phyloP scores from a whole-genome alignment of 2,888 invertebrate species.

The Cryptocephalus primarius region DNA sequence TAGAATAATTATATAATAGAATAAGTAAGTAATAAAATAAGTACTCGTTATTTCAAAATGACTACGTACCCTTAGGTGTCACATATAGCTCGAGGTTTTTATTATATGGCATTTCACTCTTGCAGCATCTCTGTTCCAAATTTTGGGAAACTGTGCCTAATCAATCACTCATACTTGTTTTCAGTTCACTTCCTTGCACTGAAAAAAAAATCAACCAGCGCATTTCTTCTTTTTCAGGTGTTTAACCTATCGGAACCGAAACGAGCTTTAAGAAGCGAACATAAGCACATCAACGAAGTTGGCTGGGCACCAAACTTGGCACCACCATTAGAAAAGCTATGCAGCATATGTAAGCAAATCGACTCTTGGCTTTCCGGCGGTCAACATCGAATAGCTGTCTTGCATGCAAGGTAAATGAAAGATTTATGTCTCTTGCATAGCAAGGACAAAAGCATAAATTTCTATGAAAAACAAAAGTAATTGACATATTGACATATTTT shows the following conservation, averaged over 20 bases:
- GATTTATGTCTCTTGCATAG: background rate
- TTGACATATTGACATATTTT: background rate
- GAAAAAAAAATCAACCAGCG: too few species aligned
- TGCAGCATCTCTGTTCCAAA: too few species aligned
- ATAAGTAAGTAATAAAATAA: too few species aligned
- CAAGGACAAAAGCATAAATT: background rate
- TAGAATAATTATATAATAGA: too few species aligned
- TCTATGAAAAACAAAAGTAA: background rate
- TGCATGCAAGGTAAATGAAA: conserved; percentile 65
- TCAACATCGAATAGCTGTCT: conserved; percentile 74
- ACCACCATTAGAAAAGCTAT: conserved; percentile 80
- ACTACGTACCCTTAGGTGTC: too few species aligned
- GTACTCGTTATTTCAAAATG: too few species aligned
- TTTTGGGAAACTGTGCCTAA: too few species aligned
- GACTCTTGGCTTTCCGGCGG: conserved; percentile 84
- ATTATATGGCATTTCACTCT: too few species aligned
- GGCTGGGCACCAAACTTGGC: conserved; percentile 81
- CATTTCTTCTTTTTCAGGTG: conserved; percentile 48
- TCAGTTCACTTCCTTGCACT: too few species aligned
- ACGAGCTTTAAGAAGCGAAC: conserved; percentile 52
- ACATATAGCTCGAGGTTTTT: too few species aligned
- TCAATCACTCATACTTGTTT: too few species aligned
- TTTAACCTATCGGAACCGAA: conserved; percentile 72
- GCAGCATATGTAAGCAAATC: conserved; percentile 86
- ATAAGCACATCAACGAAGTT: conserved; percentile 60